Base-by-base conservation (phyloP, 2,113 vertebrate species). In the Grammomys dolichurus region DNA sequence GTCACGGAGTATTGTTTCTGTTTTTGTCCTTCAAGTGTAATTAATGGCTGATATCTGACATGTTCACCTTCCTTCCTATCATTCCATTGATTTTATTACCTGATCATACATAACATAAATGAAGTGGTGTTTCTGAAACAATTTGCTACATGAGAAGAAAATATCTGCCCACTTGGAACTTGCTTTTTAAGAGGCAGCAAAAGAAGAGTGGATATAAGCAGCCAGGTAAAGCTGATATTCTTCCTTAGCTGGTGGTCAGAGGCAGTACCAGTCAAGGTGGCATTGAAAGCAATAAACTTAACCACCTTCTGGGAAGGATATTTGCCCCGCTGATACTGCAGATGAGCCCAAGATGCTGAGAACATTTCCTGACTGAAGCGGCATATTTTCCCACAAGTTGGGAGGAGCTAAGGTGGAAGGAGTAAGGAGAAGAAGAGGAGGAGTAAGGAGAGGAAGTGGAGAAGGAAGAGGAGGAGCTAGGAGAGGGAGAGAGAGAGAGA, bases 241-340 rank as follows among this genome's bases (percentile, higher is more conserved):
- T 94, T 91, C 22, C 40, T 65, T 31, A 84, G 60, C 48, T 60
- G 63, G 63, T 70, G 63, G 86, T 91, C 67, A 89, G 72, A 97
- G 78, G 56, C 72, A 96, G 95, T 43, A 96, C 98, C 98, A 0
- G 0, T 94, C 97, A 98, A 93, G 72, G 91, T 98, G 93, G 63
- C 93, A 88, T 82, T 97, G 96, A 98, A 91, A 96, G 69, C 76
- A 96, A 96, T 86, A 75, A 97, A 94, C 56, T 95, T 98, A 98
- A 96, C 95, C 93, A 98, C 80, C 67, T 80, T 75, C 85, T 20
- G 89, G 60, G 9, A 73, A 90, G 90, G 75, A 91, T 94, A 96
- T 97, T 97, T 94, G 12, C 60, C 94, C 6, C 92, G 72, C 63
- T 91, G 88, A 78, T 65, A 94, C 5, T 89, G 87, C 33, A 82